phyloP scores from a whole-genome alignment of 2,888 invertebrate genomes.

The Limnephilus auricula region DNA sequence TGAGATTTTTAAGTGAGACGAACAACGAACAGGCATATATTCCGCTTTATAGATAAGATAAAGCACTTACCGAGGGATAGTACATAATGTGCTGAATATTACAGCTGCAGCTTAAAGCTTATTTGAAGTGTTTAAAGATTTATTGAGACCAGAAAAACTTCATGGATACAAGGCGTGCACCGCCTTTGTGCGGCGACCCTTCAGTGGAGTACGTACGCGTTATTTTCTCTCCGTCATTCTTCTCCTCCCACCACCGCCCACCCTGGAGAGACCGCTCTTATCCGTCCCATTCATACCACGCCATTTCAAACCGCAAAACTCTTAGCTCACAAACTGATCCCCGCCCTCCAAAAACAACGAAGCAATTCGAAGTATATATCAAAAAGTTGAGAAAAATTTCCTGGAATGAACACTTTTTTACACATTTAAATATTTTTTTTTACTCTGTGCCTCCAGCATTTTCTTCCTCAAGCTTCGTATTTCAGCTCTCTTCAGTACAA shows the following conservation, averaged over 20 bases:
- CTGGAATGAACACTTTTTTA: background rate
- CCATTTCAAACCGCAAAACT: constrained; percentile 30
- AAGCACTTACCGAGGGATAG: background rate
- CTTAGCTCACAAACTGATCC: constrained; percentile 2
- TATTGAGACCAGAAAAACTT: constrained; percentile 36
- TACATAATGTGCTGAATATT: background rate
- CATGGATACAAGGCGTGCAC: background rate
- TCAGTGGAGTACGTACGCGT: background rate
- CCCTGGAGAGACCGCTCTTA: constrained; percentile 17
- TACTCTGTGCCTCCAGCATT: constrained; percentile 5
- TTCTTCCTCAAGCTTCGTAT: background rate
- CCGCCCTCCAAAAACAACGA: background rate
- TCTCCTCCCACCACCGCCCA: background rate
- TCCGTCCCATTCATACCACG: constrained; percentile 24
- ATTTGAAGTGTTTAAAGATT: constrained; percentile 21
- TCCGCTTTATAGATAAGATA: background rate
- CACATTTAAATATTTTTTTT: background rate
- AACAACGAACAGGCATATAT: background rate
- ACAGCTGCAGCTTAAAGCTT: constrained; percentile 22
- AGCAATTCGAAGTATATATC: background rate
- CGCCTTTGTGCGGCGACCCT: constrained; percentile 22
- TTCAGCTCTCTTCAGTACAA: constrained; percentile 33
- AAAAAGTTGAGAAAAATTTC: background rate
- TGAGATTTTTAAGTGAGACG: background rate
- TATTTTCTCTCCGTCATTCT: constrained; percentile 18